phyloP scores from a whole-genome alignment of 2,113 vertebrate genomes.

The Saguinus midas region DNA sequence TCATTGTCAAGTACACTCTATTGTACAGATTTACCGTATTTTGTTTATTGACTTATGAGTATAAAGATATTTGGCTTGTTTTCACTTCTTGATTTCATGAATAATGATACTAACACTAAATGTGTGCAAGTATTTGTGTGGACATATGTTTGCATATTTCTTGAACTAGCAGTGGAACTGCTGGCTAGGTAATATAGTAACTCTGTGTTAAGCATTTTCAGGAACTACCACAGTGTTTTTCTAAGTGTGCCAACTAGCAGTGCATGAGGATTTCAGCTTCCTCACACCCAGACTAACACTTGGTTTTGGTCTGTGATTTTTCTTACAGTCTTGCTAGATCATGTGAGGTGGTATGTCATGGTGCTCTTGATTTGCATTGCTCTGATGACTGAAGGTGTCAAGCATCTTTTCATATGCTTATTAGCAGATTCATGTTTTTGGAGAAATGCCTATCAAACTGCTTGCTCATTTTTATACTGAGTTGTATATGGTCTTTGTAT shows the following conservation, averaged over 20 bases:
- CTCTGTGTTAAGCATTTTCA: neutral
- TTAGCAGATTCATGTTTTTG: neutral
- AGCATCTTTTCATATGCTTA: neutral
- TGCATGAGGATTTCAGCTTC: neutral
- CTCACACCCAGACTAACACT: no score
- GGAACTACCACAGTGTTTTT: neutral
- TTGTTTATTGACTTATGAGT: no score
- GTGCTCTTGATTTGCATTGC: neutral
- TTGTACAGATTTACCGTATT: neutral
- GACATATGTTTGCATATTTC: neutral
- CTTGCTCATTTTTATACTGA: neutral
- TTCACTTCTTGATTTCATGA: neutral
- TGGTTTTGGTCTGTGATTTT: neutral
- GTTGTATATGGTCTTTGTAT: neutral
- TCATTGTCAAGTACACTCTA: neutral
- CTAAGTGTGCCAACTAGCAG: neutral
- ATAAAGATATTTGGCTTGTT: neutral
- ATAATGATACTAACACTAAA: neutral
- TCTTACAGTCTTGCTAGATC: neutral
- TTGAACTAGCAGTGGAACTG: neutral
- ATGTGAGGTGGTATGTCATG: neutral
- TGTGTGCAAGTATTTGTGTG: neutral
- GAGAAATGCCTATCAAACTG: neutral
- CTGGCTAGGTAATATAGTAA: neutral
- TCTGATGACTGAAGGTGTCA: neutral